These are phyloP conservation scores for Babylonia areolata DNA, from an alignment of 1,140 invertebrate species.

Conservation along the genomic window DNA sequence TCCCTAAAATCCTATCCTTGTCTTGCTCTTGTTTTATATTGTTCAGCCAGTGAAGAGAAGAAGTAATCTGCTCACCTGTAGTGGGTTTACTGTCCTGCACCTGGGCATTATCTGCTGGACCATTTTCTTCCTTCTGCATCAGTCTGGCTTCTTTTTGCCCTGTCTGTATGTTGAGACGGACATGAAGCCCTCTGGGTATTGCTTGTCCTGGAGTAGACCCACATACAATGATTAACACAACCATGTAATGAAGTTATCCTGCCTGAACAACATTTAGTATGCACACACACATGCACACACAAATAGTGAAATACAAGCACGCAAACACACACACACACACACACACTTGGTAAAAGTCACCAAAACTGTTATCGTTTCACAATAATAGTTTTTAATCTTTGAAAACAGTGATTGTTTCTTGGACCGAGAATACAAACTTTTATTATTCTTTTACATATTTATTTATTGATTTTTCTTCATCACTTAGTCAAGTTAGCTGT, in stretches of 20 bases:
- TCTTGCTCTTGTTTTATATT: too few relatives aligned
- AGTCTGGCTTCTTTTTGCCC: conserved; percentile 86
- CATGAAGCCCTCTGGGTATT: conserved; percentile 85
- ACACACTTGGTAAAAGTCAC: background rate
- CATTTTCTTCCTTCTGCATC: conserved; percentile 78
- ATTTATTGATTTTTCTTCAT: too few relatives aligned
- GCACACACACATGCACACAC: background rate
- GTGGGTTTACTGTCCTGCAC: background rate
- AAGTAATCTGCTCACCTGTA: background rate
- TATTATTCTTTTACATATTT: too few relatives aligned
- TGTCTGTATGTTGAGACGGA: conserved; percentile 85
- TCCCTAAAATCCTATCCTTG: too few relatives aligned
- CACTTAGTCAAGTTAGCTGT: too few relatives aligned
- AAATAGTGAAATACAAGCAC: background rate
- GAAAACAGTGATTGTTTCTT: too few relatives aligned
- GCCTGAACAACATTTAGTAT: background rate
- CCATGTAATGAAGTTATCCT: background rate
- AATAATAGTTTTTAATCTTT: too few relatives aligned
- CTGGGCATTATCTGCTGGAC: background rate
- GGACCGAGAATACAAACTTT: too few relatives aligned
- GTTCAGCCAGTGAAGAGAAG: too few relatives aligned
- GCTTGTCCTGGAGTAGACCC: conserved; percentile 82
- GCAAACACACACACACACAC: background rate
- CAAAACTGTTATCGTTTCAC: too few relatives aligned
- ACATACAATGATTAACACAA: too few relatives aligned